phyloP scores from a whole-genome alignment of 2,797 vertebrate species.

The Staurois parvus region DNA sequence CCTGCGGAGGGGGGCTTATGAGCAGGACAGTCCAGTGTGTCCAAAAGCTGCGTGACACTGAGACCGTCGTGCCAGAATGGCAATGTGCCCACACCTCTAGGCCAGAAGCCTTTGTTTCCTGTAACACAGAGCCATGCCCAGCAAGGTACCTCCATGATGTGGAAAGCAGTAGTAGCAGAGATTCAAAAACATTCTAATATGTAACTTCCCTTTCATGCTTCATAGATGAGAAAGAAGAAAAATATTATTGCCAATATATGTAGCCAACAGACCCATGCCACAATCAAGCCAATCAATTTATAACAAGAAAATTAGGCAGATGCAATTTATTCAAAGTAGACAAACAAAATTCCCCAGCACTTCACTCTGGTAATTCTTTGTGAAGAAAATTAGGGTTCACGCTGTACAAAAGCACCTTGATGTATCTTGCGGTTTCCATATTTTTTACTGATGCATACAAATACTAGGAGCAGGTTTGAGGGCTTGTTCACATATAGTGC shows the following conservation, averaged over 20 bases:
- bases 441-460: too few species aligned
- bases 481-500: too few species aligned
- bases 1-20: slow-evolving; percentile 40
- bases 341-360: too few species aligned
- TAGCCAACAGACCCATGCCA: background rate
- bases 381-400: too few species aligned
- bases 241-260: background rate
- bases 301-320: too few species aligned
- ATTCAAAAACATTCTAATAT: background rate
- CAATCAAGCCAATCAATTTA: too few species aligned
- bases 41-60: background rate
- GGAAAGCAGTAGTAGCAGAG: background rate
- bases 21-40: slow-evolving; percentile 16
- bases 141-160: slow-evolving; percentile 27
- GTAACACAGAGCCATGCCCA: slow-evolving; percentile 24
- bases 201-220: background rate
- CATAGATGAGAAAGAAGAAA: background rate
- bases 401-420: too few species aligned
- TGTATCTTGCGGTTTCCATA: too few species aligned
- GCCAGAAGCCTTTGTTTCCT: slow-evolving; percentile 10
- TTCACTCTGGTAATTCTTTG: too few species aligned
- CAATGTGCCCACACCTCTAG: slow-evolving; percentile 17
- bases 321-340: too few species aligned
- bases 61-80: background rate
- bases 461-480: too few species aligned